Conservation (phyloP, 2,888 invertebrate species). For the Stenolophus ochropezus region DNA sequence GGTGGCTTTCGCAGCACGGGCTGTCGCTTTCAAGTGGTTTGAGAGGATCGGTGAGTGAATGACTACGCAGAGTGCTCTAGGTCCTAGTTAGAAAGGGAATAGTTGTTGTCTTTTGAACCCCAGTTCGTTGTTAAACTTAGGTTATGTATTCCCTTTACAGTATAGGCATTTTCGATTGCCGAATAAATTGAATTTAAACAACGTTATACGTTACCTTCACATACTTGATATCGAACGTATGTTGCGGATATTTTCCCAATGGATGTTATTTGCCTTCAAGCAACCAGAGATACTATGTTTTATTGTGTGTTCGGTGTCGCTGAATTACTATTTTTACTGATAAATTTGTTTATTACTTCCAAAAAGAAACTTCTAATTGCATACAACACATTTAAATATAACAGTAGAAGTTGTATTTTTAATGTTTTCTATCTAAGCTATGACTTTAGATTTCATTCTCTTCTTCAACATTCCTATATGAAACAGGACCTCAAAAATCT, state of each 20-base stretch:
- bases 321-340: too few species aligned
- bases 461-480: too few species aligned
- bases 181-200: slow-evolving; percentile 18
- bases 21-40: slow-evolving; percentile 26
- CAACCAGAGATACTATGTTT: too few species aligned
- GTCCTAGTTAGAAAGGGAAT: slow-evolving; percentile 28
- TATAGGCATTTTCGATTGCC: slow-evolving; percentile 9
- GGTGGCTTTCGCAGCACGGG: neutral
- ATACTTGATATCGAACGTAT: neutral
- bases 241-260: neutral
- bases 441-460: too few species aligned
- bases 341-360: too few species aligned
- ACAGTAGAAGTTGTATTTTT: too few species aligned
- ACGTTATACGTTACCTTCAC: neutral
- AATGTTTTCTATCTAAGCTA: too few species aligned
- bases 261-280: neutral
- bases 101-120: slow-evolving; percentile 31
- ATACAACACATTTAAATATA: too few species aligned
- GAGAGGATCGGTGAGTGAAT: slow-evolving; percentile 23
- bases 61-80: slow-evolving; percentile 21
- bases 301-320: too few species aligned
- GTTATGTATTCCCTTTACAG: slow-evolving; percentile 15
- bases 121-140: slow-evolving; percentile 25
- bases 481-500: too few species aligned
- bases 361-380: too few species aligned